Conservation (phyloP, 1,140 invertebrate genomes). For the Brachionus sp. region DNA sequence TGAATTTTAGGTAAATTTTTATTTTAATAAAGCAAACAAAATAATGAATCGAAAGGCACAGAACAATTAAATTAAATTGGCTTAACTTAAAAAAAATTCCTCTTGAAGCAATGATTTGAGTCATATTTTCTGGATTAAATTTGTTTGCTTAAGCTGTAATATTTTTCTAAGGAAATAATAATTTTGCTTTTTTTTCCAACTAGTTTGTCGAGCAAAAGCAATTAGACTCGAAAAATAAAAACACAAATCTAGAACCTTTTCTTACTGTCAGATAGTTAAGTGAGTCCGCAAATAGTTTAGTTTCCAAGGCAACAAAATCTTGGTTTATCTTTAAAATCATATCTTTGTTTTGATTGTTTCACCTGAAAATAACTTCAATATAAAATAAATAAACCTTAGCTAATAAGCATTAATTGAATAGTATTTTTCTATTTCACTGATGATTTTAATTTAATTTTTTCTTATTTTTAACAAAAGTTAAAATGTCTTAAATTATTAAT, state of each 20-base stretch:
- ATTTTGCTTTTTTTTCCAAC: background rate
- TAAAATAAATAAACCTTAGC: background rate
- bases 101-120: slow-evolving; percentile 1
- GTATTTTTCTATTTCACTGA: too few species aligned
- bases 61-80: background rate
- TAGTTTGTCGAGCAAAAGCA: background rate
- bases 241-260: background rate
- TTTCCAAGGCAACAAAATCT: background rate
- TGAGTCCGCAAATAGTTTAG: background rate
- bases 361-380: background rate
- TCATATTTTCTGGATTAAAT: background rate
- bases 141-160: background rate
- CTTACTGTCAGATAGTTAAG: background rate
- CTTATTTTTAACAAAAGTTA: too few species aligned
- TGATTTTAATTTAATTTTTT: too few species aligned
- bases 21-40: background rate
- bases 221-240: background rate
- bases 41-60: background rate
- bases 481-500: too few species aligned
- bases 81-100: background rate
- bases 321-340: background rate
- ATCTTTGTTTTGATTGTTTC: background rate
- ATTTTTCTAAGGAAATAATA: background rate
- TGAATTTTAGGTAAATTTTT: background rate
- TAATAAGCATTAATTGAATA: background rate